Evolutionary conservation across 2,113 vertebrate genomes (phyloP), one percentile per base, ranked within the genome.

Genomic region (Tenrec ecaudatus): DNA sequence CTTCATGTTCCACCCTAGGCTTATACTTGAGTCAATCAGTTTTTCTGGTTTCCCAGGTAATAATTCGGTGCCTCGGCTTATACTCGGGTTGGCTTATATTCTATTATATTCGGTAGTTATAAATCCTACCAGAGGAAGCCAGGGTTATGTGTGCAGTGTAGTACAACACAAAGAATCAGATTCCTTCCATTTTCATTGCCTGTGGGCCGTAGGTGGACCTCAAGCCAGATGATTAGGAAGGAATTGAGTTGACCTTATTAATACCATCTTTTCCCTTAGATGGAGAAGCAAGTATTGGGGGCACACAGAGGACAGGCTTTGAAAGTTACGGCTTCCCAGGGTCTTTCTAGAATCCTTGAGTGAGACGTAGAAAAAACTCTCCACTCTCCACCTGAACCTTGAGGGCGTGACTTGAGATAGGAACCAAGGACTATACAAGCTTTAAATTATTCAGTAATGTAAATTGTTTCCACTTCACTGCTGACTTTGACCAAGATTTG

Each of bases 401-500:
- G 25, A 23, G 29, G 47, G 19, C 19, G 75, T 62, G 15, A 58
- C 73, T 91, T 82, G 81, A 87, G 38, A 38, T 85, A 66, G 69
- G 6, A 93, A 27, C 43, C 79, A 73, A 36, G 47, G 75, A 43
- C 75, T 69, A 71, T 60, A 82, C 40, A 58, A 23, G 33, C 64
- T 94, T 38, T n/a, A 76, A 79, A 62, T 88, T 71, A 91, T 84
- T 75, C 87, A 68, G 25, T 79, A 77, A 81, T 77, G 36, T 85
- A 76, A 95, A 86, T 91, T 92, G 38, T 80, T 93, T 90, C 83
- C 80, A 58, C 64, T 81, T 94, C 87, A 71, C 71, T 88, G 87
- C 94, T 92, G 64, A 92, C 92, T 92, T 86, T 82, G 93, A 82
- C 76, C 86, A 86, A 90, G 29, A 86, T 94, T 92, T 92, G 66